Percentiles rank a stretch among this genome's conserved stretches.
Evolutionary conservation across 2,797 vertebrate genomes (phyloP).

Genomic region (Scarus forsteni): DNA sequence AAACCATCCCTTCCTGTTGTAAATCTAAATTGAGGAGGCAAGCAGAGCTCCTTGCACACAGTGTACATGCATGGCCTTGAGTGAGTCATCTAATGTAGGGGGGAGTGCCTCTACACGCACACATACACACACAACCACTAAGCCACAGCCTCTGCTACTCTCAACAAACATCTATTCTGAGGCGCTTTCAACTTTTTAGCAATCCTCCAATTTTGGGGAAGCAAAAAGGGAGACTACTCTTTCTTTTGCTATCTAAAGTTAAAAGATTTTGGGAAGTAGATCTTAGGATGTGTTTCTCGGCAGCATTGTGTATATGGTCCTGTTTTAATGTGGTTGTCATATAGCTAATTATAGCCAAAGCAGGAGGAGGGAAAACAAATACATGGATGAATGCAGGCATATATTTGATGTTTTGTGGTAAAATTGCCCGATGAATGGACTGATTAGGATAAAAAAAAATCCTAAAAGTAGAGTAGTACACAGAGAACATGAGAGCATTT

Average conservation of each 20-base stretch:
- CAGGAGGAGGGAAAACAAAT: slow-evolving; percentile 31
- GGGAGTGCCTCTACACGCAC: slow-evolving; percentile 47
- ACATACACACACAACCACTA: slow-evolving; percentile 42
- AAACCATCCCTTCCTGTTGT: slow-evolving; percentile 73
- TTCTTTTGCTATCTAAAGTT: slow-evolving; percentile 51
- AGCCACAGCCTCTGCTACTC: slow-evolving; percentile 61
- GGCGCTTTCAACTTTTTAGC: slow-evolving; percentile 57
- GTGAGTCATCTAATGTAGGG: slow-evolving; percentile 74
- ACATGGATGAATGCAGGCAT: slow-evolving; percentile 20
- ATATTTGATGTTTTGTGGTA: neutral
- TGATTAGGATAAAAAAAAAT: slow-evolving; percentile 7
- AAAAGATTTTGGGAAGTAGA: slow-evolving; percentile 64
- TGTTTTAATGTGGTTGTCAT: slow-evolving; percentile 76
- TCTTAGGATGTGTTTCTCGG: slow-evolving; percentile 62
- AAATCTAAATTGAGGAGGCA: slow-evolving; percentile 74
- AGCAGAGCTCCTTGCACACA: slow-evolving; percentile 34
- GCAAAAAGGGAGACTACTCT: slow-evolving; percentile 36
- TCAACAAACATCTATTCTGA: slow-evolving; percentile 74
- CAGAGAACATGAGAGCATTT: neutral
- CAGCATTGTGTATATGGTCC: slow-evolving; percentile 39
- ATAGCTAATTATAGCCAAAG: slow-evolving; percentile 54
- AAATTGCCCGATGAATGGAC: slow-evolving; percentile 20
- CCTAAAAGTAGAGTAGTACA: slow-evolving; percentile 21
- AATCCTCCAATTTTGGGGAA: slow-evolving; percentile 58
- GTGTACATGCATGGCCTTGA: slow-evolving; percentile 67